Evolutionary conservation across 2,113 vertebrate genomes (phyloP).

Genomic region (Myrmecobius fasciatus): DNA sequence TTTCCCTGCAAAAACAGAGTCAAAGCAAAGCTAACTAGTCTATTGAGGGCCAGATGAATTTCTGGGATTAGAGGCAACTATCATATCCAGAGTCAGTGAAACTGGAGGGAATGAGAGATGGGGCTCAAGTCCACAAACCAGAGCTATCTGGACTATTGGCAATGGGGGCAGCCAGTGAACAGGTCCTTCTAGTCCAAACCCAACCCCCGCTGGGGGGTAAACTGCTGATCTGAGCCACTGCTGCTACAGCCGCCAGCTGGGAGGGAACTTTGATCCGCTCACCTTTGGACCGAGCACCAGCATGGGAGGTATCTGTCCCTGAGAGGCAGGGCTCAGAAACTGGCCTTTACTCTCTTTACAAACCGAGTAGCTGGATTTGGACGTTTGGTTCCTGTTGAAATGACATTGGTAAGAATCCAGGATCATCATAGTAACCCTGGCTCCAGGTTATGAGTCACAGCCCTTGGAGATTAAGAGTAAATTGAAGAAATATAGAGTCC

Average conservation of each 20-base stretch:
- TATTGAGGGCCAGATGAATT: not conserved
- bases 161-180: not conserved
- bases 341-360: not conserved
- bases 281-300: not conserved
- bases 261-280: not conserved
- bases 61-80: not conserved
- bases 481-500: not conserved
- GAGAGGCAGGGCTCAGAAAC: not conserved
- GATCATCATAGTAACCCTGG: not conserved
- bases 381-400: not conserved
- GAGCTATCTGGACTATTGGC: not conserved
- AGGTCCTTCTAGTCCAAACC: not conserved
- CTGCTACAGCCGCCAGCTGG: not conserved
- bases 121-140: not conserved
- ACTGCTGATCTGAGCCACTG: conserved; percentile 3
- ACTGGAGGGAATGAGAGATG: not conserved
- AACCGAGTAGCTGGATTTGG: not conserved
- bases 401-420: not conserved
- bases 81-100: not conserved
- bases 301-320: not conserved
- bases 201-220: not conserved
- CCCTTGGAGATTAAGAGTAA: not conserved
- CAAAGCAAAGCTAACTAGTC: not conserved
- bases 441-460: not conserved
- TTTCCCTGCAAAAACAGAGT: not conserved